Conservation (phyloP, 2,113 vertebrate genomes). For the Nesospiza acunhae region DNA sequence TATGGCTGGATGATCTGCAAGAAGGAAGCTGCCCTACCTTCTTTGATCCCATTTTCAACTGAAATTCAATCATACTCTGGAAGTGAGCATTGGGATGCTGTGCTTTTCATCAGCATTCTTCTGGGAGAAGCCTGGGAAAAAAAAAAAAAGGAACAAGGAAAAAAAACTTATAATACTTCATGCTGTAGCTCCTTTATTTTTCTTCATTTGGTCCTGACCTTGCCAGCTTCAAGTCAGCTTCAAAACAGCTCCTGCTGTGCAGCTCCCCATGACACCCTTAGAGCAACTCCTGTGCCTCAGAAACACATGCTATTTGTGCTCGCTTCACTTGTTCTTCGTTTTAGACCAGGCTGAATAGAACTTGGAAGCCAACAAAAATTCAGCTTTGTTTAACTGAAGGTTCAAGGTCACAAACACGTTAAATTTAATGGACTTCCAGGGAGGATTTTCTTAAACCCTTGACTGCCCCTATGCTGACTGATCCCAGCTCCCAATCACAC, state of each 20-base stretch:
- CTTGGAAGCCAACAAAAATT: not conserved
- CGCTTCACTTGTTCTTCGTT: not conserved
- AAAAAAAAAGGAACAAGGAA: not conserved
- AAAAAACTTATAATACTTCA: not conserved
- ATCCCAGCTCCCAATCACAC: not conserved
- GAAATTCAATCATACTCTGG: not conserved
- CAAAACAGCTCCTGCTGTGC: conserved; percentile 17
- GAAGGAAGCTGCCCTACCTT: not conserved
- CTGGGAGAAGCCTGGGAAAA: not conserved
- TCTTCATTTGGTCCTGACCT: not conserved
- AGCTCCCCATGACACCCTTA: not conserved
- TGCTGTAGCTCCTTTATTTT: not conserved
- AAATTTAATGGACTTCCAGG: not conserved
- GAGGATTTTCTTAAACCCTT: not conserved
- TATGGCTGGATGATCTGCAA: not conserved
- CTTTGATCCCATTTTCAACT: not conserved
- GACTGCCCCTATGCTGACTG: not conserved
- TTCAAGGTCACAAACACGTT: not conserved
- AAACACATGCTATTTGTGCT: not conserved
- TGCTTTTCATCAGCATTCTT: not conserved
- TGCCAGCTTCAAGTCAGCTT: not conserved
- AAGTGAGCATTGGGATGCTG: not conserved
- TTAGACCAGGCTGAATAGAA: not conserved
- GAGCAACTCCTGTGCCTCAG: not conserved
- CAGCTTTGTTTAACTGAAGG: not conserved